A percentile compares a stretch with the other conserved stretches of the same genome.
Conservation (phyloP, 2,113 vertebrate species). For the Trogon melanurus region DNA sequence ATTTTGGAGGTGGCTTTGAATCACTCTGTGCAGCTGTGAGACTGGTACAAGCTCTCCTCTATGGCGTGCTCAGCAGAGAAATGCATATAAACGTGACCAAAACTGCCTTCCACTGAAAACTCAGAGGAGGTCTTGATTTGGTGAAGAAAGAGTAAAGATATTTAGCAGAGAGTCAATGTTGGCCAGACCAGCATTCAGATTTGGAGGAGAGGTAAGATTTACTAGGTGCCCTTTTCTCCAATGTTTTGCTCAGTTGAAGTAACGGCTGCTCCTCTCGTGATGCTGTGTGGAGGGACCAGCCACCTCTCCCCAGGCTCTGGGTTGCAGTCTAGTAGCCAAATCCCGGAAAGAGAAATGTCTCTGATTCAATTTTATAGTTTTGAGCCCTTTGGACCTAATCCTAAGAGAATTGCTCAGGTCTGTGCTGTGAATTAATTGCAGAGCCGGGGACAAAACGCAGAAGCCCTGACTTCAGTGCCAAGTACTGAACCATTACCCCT, state of each 20-base stretch:
- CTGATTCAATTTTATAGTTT: neutral
- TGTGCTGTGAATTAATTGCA: neutral
- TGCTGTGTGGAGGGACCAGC: neutral
- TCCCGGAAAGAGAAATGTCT: neutral
- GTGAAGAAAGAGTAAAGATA: neutral
- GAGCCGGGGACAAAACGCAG: neutral
- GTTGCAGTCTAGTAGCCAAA: neutral
- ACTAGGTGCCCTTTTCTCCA: neutral
- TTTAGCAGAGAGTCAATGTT: neutral
- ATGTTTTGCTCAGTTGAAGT: rapidly evolving
- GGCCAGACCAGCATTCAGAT: neutral
- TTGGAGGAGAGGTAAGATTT: neutral
- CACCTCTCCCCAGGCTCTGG: neutral
- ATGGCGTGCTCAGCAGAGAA: neutral
- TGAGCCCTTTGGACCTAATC: neutral
- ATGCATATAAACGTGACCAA: neutral
- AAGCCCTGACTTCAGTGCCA: neutral
- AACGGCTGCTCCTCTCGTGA: neutral
- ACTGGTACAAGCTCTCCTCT: neutral
- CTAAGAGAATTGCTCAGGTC: neutral
- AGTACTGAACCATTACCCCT: neutral
- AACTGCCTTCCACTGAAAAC: neutral
- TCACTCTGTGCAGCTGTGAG: neutral
- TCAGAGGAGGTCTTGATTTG: neutral
- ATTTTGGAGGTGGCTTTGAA: neutral